Evolutionary conservation across 2,797 vertebrate species (phyloP), one percentile per base, ranked within the genome.

Genomic region (Zalophus californianus): DNA sequence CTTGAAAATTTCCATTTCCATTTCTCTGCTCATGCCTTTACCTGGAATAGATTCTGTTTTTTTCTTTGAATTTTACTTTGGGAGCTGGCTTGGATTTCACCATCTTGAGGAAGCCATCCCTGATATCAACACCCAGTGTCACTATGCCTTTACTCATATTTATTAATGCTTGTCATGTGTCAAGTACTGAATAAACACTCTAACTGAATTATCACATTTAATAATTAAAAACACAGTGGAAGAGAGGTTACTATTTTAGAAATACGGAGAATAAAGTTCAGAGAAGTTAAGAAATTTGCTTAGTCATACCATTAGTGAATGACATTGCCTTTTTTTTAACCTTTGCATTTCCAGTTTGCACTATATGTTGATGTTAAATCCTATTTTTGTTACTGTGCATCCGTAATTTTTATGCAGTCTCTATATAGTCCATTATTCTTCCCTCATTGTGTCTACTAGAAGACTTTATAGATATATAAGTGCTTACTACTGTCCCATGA

Each of bases 231-330:
- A 54, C 25, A 62, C 6, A 83, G 20, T n/a, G 21, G 85, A 58
- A 79, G 11, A 72, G 18, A 96, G 14, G 38, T 68, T 20, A 32
- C 14, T 9, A 25, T 85, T 92, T 95, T 79, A 85, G 64, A 92
- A 92, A 62, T 56, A 23, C 15, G n/a, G 50, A 96, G 32, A 92
- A 29, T 75, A 94, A 18, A 8, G 70, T 86, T 96, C 29, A 94
- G 56, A 92, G 70, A 90, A 64, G 7, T n/a, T 70, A 70, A 90
- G 75, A 91, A 66, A 94, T 85, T 86, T 96, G 10, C 29, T 70
- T 29, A 48, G 56, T 83, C 44, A 85, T 27, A 79, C 20, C 25
- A 16, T 80, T 82, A 86, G 16, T 92, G 50, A 96, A 75, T 58
- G 73, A 70, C n/a, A 1, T 64, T 86, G 21, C 72, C 32, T 60